Evolutionary conservation across 2,888 invertebrate species (phyloP).

Genomic region (Parelbella ahira): DNA sequence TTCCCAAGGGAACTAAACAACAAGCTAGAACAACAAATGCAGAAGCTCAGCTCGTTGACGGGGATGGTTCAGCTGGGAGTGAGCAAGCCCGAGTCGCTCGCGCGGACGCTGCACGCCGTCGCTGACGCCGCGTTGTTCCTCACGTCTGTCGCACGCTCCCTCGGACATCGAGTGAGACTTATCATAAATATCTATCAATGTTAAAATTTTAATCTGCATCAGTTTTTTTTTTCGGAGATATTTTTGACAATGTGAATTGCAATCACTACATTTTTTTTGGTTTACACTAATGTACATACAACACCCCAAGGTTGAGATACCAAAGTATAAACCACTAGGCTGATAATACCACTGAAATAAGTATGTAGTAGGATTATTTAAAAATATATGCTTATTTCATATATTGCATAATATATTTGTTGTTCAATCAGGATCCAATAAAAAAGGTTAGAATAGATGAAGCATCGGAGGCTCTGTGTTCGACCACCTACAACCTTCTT

Average conservation of each 20-base stretch:
- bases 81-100: conserved; percentile 37
- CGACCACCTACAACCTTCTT: conserved; percentile 50
- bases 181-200: too few species aligned
- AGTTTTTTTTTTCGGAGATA: too few species aligned
- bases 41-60: conserved; percentile 44
- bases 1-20: conserved; percentile 17
- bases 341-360: too few species aligned
- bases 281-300: too few species aligned
- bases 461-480: conserved; percentile 47
- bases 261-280: too few species aligned
- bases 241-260: too few species aligned
- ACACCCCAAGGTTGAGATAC: too few species aligned
- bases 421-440: conserved; percentile 40
- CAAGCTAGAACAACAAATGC: conserved; percentile 43
- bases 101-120: conserved; percentile 39
- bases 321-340: too few species aligned
- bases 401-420: too few species aligned
- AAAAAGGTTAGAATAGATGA: conserved; percentile 50
- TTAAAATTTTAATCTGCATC: too few species aligned
- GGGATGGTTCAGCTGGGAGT: conserved; percentile 39
- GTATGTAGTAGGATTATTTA: too few species aligned
- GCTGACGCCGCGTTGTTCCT: conserved; percentile 40
- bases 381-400: too few species aligned
- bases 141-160: conserved; percentile 39
- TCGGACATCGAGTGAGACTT: conserved; percentile 25